These are phyloP conservation scores for Rhinolophus sinicus DNA, from an alignment of 2,113 vertebrate genomes.

Conservation along the genomic window DNA sequence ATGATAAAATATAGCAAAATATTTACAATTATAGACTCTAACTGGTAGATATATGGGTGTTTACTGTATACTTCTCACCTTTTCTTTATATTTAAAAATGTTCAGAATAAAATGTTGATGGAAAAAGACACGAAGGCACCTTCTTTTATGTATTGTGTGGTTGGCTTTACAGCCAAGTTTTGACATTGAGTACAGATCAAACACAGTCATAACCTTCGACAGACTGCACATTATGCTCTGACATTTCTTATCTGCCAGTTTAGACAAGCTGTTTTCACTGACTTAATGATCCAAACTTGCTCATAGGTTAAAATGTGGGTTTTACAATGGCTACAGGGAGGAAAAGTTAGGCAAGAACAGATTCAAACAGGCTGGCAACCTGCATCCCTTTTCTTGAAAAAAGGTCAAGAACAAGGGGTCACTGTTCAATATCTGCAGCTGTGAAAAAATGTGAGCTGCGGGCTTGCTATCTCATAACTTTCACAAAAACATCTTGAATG, in stretches of 20 bases:
- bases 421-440: conserved; percentile 16
- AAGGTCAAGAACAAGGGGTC: conserved; percentile 63
- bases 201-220: conserved; percentile 1
- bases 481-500: not conserved
- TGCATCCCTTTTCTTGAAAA: conserved; percentile 25
- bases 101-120: not conserved
- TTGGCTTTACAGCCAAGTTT: conserved; percentile 37
- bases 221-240: not conserved
- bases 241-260: conserved; percentile 60
- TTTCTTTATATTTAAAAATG: conserved; percentile 24
- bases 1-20: not conserved
- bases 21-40: not conserved
- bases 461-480: not conserved
- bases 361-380: not conserved
- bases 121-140: not conserved
- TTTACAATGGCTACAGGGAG: not conserved
- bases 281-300: conserved; percentile 27
- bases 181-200: not conserved
- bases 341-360: conserved; percentile 24
- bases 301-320: conserved; percentile 26
- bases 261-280: conserved; percentile 56
- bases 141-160: not conserved
- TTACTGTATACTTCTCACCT: not conserved
- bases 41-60: not conserved
- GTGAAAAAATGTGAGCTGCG: not conserved